A percentile compares a stretch with the other conserved stretches of the same genome.
phyloP scores from a whole-genome alignment of 2,888 invertebrate species.

The Sepioteuthis lessoniana region DNA sequence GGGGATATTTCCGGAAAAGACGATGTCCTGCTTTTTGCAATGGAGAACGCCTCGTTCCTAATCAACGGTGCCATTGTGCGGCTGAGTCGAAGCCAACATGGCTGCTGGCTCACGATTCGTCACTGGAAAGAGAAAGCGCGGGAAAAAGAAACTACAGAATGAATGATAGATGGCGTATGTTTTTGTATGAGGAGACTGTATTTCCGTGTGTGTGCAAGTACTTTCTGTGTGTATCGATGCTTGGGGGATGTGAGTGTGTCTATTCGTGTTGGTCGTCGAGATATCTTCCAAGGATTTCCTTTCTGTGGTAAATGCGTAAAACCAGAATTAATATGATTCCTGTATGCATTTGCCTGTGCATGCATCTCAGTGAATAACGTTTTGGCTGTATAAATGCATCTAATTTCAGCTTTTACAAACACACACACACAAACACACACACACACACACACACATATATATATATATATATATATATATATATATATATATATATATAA shows the following conservation, averaged over 20 bases:
- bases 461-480: too few species aligned
- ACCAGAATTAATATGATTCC: not conserved
- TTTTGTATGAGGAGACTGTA: not conserved
- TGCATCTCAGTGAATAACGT: too few species aligned
- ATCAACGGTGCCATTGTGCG: conserved; percentile 21
- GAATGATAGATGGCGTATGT: not conserved
- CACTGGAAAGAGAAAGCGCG: not conserved
- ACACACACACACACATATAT: too few species aligned
- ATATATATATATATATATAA: too few species aligned
- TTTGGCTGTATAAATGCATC: too few species aligned
- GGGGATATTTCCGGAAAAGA: conserved; percentile 23
- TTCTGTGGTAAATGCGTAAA: too few species aligned
- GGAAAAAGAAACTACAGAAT: not conserved
- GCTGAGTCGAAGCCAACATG: not conserved
- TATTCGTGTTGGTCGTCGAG: too few species aligned
- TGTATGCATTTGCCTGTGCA: not conserved
- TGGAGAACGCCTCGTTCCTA: conserved; percentile 23
- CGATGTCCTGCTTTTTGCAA: conserved; percentile 33
- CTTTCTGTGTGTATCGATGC: too few species aligned
- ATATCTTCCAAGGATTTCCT: too few species aligned
- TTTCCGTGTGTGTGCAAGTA: not conserved
- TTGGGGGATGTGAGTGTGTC: too few species aligned
- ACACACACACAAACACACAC: too few species aligned
- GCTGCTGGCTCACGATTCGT: conserved; percentile 33
- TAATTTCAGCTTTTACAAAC: too few species aligned